Evolutionary conservation across 2,797 vertebrate genomes (phyloP), one percentile per base, ranked within the genome.

Genomic region (Chelonia mydas): DNA sequence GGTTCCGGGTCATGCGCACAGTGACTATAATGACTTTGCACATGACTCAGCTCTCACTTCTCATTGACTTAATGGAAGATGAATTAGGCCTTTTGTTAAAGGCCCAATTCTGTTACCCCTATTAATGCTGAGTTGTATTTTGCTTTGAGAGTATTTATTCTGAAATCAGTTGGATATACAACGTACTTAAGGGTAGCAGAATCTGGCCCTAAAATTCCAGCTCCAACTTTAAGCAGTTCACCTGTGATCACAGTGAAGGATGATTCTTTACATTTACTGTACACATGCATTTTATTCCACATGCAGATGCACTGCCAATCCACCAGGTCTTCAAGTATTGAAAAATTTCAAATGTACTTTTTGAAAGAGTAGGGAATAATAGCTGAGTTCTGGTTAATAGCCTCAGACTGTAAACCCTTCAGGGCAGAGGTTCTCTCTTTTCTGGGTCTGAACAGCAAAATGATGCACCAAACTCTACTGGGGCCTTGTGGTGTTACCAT

Each of bases 61-160:
- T 80, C 47, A 91, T 90, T 93, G 79, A 88, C 92, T 54, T 27
- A 87, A 88, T 7, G 77, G 59, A 92, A 95, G 53, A 11, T 51
- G 53, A 96, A 96, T 83, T 86, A 83, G 61, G 53, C 53, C 5
- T 72, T 93, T 92, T 88, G 81, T 77, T 72, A 87, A 86, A 88
- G 61, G 53, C 28, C 13, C 74, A 90, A 59, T 31, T 93, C 31
- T 16, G 55, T 81, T 78, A 84, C 4, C 61, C 79, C 0, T 33
- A 61, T 10, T 76, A 37, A 61, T 88, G 55, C 33, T 17, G 76
- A 94, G 53, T 79, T 86, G 87, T 83, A 33, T n/a, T 54, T 89
- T 57, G 21, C 59, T 93, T 37, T 72, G 31, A 93, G 77, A 77
- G 90, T 68, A 82, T 1, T 2, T 37, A 31, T 68, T 83, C 74